Percentiles rank a stretch among this genome's conserved stretches.
These are phyloP conservation scores for Coenobita brevimanus DNA, from an alignment of 1,140 invertebrate genomes.

Conservation along the genomic window DNA sequence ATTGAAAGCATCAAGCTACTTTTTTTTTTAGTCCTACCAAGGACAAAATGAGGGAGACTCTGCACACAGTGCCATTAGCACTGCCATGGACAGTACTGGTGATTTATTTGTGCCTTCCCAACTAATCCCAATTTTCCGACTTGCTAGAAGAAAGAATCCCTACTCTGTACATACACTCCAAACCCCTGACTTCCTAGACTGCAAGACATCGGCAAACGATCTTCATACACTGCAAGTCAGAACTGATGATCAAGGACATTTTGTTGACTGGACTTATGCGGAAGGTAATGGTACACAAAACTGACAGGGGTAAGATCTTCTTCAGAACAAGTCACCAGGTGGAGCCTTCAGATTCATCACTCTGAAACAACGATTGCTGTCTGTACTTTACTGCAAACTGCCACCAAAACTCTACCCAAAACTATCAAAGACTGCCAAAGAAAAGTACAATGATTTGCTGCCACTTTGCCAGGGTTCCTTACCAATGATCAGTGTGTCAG, in stretches of 20 bases:
- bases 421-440: too few relatives aligned
- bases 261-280: too few relatives aligned
- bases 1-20: background rate
- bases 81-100: background rate
- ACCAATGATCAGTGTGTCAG: too few relatives aligned
- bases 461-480: too few relatives aligned
- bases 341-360: too few relatives aligned
- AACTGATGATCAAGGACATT: background rate
- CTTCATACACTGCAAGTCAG: background rate
- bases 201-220: background rate
- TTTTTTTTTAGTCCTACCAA: background rate
- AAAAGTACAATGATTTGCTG: too few relatives aligned
- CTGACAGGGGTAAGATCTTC: too few relatives aligned
- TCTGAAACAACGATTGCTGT: too few relatives aligned
- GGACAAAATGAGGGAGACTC: background rate
- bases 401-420: too few relatives aligned
- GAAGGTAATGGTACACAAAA: too few relatives aligned
- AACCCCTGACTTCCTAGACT: background rate
- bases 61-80: conserved; percentile 9
- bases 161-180: conserved; percentile 9
- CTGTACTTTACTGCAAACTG: too few relatives aligned
- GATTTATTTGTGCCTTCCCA: conserved; percentile 2
- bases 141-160: conserved; percentile 3
- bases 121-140: conserved; percentile 1
- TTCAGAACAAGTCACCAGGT: too few relatives aligned